Evolutionary conservation across 2,888 invertebrate genomes (phyloP).

Genomic region (Rhopalosiphum nymphaeae): DNA sequence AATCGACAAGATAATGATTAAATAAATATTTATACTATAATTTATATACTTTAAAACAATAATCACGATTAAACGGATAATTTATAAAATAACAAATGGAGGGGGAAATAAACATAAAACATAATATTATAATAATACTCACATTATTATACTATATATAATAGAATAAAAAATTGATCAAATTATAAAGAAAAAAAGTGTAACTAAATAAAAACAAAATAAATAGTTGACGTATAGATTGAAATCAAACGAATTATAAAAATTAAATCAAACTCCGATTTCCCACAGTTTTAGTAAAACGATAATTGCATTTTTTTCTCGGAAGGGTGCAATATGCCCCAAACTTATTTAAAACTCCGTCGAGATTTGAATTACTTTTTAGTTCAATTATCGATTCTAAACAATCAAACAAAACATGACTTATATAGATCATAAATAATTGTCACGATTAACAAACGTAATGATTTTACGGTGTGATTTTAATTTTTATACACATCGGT

Average conservation of each 20-base stretch:
- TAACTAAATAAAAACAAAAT: background rate
- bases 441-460: background rate
- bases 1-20: background rate
- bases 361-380: slow-evolving; percentile 19
- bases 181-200: background rate
- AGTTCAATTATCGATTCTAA: background rate
- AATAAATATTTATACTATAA: background rate
- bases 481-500: background rate
- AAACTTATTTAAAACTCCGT: background rate
- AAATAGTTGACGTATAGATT: background rate
- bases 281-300: background rate
- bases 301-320: background rate
- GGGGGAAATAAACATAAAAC: background rate
- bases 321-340: background rate
- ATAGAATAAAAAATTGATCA: background rate
- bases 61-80: no score
- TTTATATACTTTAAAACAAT: no score
- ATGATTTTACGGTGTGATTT: background rate
- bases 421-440: background rate
- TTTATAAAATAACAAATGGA: background rate
- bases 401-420: background rate
- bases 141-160: background rate
- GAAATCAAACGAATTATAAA: background rate
- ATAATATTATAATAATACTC: no score
- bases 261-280: background rate